Evolutionary conservation across 2,888 invertebrate species (phyloP).

Genomic region (Pammene aurita): DNA sequence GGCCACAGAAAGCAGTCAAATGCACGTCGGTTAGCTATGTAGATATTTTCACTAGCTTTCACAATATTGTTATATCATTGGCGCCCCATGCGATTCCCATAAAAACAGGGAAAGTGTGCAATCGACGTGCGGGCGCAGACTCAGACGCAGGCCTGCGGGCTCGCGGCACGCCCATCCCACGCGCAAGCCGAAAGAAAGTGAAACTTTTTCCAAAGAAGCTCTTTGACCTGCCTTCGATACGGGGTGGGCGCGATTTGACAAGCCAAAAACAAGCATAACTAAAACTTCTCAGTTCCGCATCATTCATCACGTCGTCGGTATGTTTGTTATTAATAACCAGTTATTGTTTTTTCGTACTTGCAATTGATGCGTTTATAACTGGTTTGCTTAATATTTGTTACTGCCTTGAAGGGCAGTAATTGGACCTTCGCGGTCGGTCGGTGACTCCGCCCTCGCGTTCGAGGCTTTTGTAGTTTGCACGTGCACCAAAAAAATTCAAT

Average conservation of each 20-base stretch:
- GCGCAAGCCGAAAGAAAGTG: slow-evolving; percentile 71
- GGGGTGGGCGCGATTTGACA: slow-evolving; percentile 47
- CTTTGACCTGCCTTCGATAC: slow-evolving; percentile 47
- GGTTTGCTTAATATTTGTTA: slow-evolving; percentile 41
- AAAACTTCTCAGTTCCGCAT: slow-evolving; percentile 30
- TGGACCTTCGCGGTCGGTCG: slow-evolving; percentile 65
- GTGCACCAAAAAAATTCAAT: slow-evolving; percentile 56
- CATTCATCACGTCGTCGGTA: slow-evolving; percentile 23
- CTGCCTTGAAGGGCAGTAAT: slow-evolving; percentile 55
- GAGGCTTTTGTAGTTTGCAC: slow-evolving; percentile 55
- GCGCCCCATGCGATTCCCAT: slow-evolving; percentile 72
- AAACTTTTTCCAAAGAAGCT: slow-evolving; percentile 62
- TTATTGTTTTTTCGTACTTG: slow-evolving; percentile 29
- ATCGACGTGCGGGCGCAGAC: slow-evolving; percentile 61
- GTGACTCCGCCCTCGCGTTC: slow-evolving; percentile 59
- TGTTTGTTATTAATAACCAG: slow-evolving; percentile 26
- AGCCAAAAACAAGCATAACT: slow-evolving; percentile 30
- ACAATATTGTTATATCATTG: slow-evolving; percentile 66
- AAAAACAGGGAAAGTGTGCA: slow-evolving; percentile 81
- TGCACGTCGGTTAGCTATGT: slow-evolving; percentile 44
- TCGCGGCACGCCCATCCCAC: slow-evolving; percentile 74
- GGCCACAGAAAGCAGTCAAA: slow-evolving; percentile 34
- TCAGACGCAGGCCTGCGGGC: slow-evolving; percentile 62
- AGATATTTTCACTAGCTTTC: slow-evolving; percentile 57
- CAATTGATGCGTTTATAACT: slow-evolving; percentile 33